These are phyloP conservation scores for Dicycla oo DNA, from an alignment of 2,888 invertebrate species.

Conservation along the genomic window DNA sequence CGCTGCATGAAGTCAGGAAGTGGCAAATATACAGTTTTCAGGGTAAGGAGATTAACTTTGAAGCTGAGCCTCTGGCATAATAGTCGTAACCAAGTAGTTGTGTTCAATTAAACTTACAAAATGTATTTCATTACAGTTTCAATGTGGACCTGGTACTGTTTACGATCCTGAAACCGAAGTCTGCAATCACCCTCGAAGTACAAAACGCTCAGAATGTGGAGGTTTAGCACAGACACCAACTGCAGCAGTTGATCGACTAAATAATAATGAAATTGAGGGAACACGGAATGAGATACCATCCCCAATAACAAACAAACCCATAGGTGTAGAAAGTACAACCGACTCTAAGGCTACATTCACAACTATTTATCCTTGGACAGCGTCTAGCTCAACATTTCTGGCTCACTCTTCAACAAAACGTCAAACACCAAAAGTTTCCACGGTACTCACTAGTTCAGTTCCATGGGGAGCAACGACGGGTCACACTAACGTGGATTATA, in stretches of 20 bases:
- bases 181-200: constrained; percentile 93
- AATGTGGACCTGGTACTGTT: constrained; percentile 94
- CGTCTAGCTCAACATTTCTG: constrained; percentile 16
- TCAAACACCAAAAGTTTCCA: constrained; percentile 28
- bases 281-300: constrained; percentile 76
- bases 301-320: constrained; percentile 72
- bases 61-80: too few relatives aligned
- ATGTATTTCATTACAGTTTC: constrained; percentile 88
- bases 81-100: background rate
- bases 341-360: constrained; percentile 17
- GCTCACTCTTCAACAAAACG: constrained; percentile 39
- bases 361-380: constrained; percentile 42
- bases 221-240: constrained; percentile 65
- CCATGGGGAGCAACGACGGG: constrained; percentile 47
- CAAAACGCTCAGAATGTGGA: constrained; percentile 92
- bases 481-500: constrained; percentile 1
- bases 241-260: constrained; percentile 44
- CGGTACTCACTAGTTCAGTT: constrained; percentile 43
- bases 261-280: constrained; percentile 87
- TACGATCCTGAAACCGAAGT: constrained; percentile 92
- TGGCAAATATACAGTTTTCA: constrained; percentile 89
- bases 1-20: constrained; percentile 92
- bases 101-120: background rate
- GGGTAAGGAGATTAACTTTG: constrained; percentile 73
- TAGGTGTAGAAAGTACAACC: constrained; percentile 29